Percentiles rank a stretch among this genome's conserved stretches.
These are phyloP conservation scores for Misgurnus mizolepis DNA, from an alignment of 2,113 vertebrate species.

Conservation along the genomic window DNA sequence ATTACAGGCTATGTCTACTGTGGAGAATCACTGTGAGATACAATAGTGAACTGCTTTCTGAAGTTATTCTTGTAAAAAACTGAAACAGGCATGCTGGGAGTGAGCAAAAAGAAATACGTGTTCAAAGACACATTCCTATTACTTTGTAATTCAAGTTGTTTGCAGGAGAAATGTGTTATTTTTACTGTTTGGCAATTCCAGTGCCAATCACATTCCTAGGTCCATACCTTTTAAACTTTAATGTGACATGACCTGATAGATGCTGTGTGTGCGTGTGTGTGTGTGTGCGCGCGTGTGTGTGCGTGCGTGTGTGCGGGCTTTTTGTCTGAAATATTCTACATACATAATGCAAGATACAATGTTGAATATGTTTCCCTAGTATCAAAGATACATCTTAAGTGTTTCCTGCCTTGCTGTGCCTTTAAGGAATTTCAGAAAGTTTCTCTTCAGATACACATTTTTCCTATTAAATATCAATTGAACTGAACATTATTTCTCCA, in stretches of 20 bases:
- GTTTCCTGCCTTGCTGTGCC: not conserved
- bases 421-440: slow-evolving; percentile 16
- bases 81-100: slow-evolving; percentile 45
- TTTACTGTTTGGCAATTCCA: slow-evolving; percentile 50
- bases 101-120: slow-evolving; percentile 54
- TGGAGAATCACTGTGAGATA: slow-evolving; percentile 50
- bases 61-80: slow-evolving; percentile 57
- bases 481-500: slow-evolving; percentile 1
- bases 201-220: slow-evolving; percentile 55
- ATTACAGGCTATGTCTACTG: slow-evolving; percentile 46
- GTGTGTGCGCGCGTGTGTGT: slow-evolving; percentile 5
- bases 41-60: slow-evolving; percentile 55
- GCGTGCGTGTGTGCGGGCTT: not conserved
- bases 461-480: slow-evolving; percentile 32
- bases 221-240: slow-evolving; percentile 20
- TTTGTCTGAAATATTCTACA: not conserved
- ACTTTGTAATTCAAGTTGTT: slow-evolving; percentile 53
- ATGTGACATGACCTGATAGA: not conserved
- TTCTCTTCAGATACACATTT: not conserved
- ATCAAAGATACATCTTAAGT: not conserved
- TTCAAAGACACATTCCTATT: slow-evolving; percentile 54
- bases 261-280: not conserved
- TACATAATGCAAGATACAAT: not conserved
- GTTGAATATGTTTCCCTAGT: not conserved
- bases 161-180: slow-evolving; percentile 51